Evolutionary conservation across 2,113 vertebrate genomes (phyloP).

Genomic region (Cyanocitta stelleri): DNA sequence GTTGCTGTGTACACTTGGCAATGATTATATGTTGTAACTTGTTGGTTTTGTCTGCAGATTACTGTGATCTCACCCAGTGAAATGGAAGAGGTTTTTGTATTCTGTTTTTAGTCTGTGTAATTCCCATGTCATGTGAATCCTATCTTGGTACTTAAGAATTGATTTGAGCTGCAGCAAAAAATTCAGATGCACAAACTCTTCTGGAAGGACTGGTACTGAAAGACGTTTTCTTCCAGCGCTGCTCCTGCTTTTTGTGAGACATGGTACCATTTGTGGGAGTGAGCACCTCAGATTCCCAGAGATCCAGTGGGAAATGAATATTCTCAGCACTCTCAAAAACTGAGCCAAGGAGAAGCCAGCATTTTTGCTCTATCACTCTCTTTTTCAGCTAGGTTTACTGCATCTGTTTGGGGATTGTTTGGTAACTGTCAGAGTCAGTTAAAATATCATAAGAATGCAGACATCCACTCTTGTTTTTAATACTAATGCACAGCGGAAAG

Average conservation of each 20-base stretch:
- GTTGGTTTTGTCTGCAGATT: conserved; percentile 40
- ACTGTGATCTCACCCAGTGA: conserved; percentile 63
- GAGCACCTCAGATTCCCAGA: neutral
- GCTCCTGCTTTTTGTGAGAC: neutral
- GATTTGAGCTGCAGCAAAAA: neutral
- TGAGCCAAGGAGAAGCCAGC: neutral
- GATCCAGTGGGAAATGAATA: neutral
- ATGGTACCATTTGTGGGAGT: neutral
- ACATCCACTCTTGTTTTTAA: neutral
- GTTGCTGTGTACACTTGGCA: conserved; percentile 41
- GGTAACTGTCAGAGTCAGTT: neutral
- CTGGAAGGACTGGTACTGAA: neutral
- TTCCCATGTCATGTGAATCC: conserved; percentile 23
- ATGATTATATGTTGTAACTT: conserved; percentile 8
- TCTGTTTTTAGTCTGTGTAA: conserved; percentile 53
- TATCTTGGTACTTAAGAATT: neutral
- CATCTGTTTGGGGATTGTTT: neutral
- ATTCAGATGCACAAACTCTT: neutral
- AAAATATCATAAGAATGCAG: neutral
- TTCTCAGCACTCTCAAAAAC: neutral
- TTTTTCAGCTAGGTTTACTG: neutral
- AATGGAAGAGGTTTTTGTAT: conserved; percentile 45
- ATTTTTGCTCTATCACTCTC: neutral
- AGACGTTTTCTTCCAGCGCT: neutral
- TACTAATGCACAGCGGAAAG: neutral